Conservation (phyloP, 2,113 vertebrate genomes). For the Platichthys stellatus region DNA sequence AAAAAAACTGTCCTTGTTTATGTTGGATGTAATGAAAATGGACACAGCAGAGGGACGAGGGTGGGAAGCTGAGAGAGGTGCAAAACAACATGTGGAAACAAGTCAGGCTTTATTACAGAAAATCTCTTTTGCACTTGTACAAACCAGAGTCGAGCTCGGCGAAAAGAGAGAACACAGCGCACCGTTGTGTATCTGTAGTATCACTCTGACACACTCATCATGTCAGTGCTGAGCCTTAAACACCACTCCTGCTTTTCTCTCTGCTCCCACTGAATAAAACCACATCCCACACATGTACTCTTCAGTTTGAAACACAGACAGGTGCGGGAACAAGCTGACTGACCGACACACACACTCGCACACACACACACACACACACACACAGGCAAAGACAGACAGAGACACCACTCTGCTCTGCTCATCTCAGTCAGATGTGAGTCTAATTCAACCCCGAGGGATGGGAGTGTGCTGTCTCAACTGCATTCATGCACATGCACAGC, state of each 20-base stretch:
- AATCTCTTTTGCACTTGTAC: conserved; percentile 41
- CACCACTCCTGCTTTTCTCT: conserved; percentile 31
- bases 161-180: conserved; percentile 27
- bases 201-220: conserved; percentile 61
- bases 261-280: conserved; percentile 39
- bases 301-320: conserved; percentile 57
- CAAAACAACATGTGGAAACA: conserved; percentile 32
- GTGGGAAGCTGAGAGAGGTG: conserved; percentile 7
- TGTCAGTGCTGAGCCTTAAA: conserved; percentile 61
- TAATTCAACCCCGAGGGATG: conserved; percentile 43
- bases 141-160: conserved; percentile 33
- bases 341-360: conserved; percentile 33
- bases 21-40: conserved; percentile 58
- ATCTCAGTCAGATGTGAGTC: conserved; percentile 35
- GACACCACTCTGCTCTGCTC: conserved; percentile 12
- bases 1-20: conserved; percentile 61
- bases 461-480: not conserved
- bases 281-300: conserved; percentile 62
- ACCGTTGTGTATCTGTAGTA: conserved; percentile 40
- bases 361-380: conserved; percentile 18
- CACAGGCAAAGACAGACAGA: not conserved
- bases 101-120: conserved; percentile 48
- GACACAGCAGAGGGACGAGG: conserved; percentile 25
- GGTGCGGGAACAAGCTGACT: conserved; percentile 59
- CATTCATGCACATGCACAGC: conserved; percentile 18